Evolutionary conservation across 2,113 vertebrate species (phyloP).

Genomic region (Hydrochoerus hydrochaeris): DNA sequence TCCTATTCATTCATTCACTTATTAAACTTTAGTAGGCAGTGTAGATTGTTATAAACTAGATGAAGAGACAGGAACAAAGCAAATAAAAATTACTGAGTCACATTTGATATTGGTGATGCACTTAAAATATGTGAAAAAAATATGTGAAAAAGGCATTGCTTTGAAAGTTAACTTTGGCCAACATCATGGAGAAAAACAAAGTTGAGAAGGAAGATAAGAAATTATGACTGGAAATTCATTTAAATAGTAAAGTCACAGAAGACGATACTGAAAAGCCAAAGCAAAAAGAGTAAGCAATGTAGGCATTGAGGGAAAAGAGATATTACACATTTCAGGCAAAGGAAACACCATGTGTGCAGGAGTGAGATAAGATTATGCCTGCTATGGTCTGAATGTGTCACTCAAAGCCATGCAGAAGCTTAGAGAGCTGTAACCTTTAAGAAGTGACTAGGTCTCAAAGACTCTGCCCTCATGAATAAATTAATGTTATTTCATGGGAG

Average conservation of each 20-base stretch:
- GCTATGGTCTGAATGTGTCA: neutral
- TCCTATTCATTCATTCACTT: neutral
- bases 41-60: neutral
- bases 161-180: neutral
- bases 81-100: neutral
- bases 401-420: too few species aligned
- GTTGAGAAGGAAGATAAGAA: neutral
- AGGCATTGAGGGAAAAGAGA: accelerated
- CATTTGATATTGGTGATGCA: neutral
- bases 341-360: neutral
- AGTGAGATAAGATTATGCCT: neutral
- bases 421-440: neutral
- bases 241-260: neutral
- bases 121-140: neutral
- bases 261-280: neutral
- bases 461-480: neutral
- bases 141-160: neutral
- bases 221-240: neutral
- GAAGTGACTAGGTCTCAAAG: neutral
- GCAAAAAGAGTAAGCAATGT: neutral
- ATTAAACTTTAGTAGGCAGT: neutral
- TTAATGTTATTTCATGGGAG: neutral
- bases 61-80: neutral
- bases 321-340: neutral
- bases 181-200: neutral